These are phyloP conservation scores for Arbacia lixula DNA, from an alignment of 53 echinoderm and acorn worm species.

Conservation along the genomic window DNA sequence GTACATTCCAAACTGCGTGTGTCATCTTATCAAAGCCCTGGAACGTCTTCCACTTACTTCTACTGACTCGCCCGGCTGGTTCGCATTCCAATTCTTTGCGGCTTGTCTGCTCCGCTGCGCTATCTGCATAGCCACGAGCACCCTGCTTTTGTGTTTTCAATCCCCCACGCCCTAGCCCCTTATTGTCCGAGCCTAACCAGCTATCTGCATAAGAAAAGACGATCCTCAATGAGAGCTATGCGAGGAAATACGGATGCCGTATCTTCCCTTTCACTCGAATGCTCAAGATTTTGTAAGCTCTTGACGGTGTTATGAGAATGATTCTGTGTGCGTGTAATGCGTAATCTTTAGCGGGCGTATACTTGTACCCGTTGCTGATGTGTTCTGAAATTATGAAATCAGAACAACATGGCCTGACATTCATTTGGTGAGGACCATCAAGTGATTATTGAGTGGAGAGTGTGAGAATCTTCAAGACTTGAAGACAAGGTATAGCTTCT, in stretches of 20 bases:
- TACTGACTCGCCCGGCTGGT: not conserved
- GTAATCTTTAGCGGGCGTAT: not conserved
- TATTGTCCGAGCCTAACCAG: slow-evolving; percentile 4
- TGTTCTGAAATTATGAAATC: not conserved
- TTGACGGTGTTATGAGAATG: slow-evolving; percentile 18
- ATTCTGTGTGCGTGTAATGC: not conserved
- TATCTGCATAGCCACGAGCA: not conserved
- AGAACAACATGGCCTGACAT: not conserved
- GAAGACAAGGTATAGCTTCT: not conserved
- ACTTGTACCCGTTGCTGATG: not conserved
- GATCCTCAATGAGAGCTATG: slow-evolving; percentile 7
- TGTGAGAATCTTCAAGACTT: not conserved
- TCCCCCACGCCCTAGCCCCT: slow-evolving; percentile 31
- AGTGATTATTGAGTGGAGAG: too few relatives aligned
- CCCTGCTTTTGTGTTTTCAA: not conserved
- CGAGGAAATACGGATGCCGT: slow-evolving; percentile 36
- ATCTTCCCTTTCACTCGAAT: slow-evolving; percentile 8
- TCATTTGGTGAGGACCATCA: too few relatives aligned
- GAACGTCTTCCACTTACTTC: not conserved
- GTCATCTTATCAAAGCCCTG: too few relatives aligned
- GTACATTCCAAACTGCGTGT: too few relatives aligned
- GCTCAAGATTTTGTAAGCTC: slow-evolving; percentile 3
- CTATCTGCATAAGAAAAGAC: slow-evolving; percentile 45
- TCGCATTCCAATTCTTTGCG: slow-evolving; percentile 1
- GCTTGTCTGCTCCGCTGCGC: slow-evolving; percentile 10